Base-by-base conservation (phyloP, 2,113 vertebrate species). In the Seriola aureovittata region DNA sequence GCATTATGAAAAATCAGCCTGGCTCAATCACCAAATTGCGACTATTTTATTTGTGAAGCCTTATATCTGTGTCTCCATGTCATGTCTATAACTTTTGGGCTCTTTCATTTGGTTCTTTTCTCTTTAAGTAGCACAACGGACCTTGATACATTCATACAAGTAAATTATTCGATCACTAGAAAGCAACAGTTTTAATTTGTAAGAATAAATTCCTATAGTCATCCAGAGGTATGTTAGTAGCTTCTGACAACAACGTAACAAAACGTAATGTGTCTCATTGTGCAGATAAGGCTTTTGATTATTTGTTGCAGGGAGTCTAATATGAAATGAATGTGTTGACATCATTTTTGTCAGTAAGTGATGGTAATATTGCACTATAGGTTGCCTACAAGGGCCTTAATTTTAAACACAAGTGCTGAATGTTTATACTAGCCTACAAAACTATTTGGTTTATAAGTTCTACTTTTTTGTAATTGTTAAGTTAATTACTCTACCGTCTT, bases 251-350 rank as follows among this genome's bases (percentile, higher is more conserved):
- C 14, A 71, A 8, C 3, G 8, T 52, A n/a, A 52, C 50, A 58
- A 52, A 85, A 62, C 40, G 60, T 25, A 80, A 25, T 78, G 52
- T 29, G 70, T 16, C 57, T 68, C 32, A 44, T 32, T 42, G 11
- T 19, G 17, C n/a, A 66, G 17, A 73, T 7, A 36, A 44, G 11
- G 23, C n/a, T 23, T 40, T 59, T 34, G 6, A 40, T 75, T 42
- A 7, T 59, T 68, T 23, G 19, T 11, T 36, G 13, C 21, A 59
- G 54, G n/a, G 40, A 21, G 55, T 38, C 5, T 5, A 4, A 23
- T 11, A 12, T 57, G n/a, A 55, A 55, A 55, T 23, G 19, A 52
- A 21, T 23, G 11, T n/a, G 17, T 9, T 50, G 3, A 69, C 7
- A 14, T 52, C 10, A 8, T 25, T 4, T 38, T 29, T 67, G 54